Percentiles rank a stretch among this genome's conserved stretches.
phyloP scores from a whole-genome alignment of 2,888 invertebrate species.

The Stictocephala bisonia region DNA sequence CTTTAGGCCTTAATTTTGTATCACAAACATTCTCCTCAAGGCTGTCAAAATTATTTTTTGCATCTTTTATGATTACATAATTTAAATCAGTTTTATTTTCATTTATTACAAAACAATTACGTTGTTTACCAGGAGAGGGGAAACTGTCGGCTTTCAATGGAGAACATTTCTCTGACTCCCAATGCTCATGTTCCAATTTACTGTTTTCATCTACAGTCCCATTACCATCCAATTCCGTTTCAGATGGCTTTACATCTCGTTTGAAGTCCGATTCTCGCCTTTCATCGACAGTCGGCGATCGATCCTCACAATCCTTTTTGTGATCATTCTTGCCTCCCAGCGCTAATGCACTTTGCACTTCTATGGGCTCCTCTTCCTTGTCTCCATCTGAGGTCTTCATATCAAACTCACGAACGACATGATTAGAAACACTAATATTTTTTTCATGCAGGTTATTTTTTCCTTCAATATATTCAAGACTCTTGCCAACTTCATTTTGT shows the following conservation, averaged over 20 bases:
- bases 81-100: too few relatives aligned
- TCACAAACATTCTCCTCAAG: too few relatives aligned
- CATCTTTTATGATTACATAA: too few relatives aligned
- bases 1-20: too few relatives aligned
- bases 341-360: conserved; percentile 28
- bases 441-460: too few relatives aligned
- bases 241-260: not conserved
- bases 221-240: not conserved
- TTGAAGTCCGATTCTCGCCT: conserved; percentile 21
- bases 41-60: too few relatives aligned
- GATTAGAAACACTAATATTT: too few relatives aligned
- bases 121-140: too few relatives aligned
- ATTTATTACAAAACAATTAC: too few relatives aligned
- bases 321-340: not conserved
- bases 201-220: not conserved
- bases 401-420: not conserved
- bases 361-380: conserved; percentile 5
- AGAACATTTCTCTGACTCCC: conserved; percentile 17
- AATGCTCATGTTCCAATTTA: conserved; percentile 37
- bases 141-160: not conserved
- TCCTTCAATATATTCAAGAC: not conserved
- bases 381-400: not conserved
- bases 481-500: not conserved
- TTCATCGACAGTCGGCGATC: conserved; percentile 1
- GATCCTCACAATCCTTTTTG: not conserved